Evolutionary conservation across 2,797 vertebrate genomes (phyloP).

Genomic region (Pseudochirops cupreus): DNA sequence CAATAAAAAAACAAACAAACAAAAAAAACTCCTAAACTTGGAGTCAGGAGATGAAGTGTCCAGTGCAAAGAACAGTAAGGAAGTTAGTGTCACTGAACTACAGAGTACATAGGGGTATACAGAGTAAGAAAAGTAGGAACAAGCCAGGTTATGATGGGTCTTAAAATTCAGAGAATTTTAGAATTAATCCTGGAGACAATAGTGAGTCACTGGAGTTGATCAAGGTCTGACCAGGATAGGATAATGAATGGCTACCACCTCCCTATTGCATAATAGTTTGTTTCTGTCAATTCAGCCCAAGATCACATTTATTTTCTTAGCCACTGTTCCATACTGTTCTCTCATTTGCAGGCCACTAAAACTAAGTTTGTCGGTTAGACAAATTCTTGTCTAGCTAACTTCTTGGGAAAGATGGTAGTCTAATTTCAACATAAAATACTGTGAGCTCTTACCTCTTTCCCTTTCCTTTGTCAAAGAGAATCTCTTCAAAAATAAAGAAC

Average conservation of each 20-base stretch:
- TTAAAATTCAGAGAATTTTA: not conserved
- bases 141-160: not conserved
- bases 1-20: not conserved
- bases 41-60: not conserved
- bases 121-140: not conserved
- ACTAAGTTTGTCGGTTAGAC: not conserved
- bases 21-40: not conserved
- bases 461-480: no score
- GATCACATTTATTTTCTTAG: not conserved
- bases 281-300: not conserved
- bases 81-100: not conserved
- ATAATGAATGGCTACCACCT: not conserved
- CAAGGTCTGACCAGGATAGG: not conserved
- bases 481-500: no score
- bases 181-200: not conserved
- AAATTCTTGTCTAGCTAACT: not conserved
- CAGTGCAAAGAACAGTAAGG: not conserved
- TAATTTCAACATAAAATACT: no score
- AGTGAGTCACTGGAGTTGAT: not conserved
- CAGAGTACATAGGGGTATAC: not conserved
- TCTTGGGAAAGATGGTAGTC: no score
- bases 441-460: no score
- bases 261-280: not conserved
- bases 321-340: not conserved
- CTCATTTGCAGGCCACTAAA: not conserved